Conservation (phyloP, 2,888 invertebrate species). For the Plutella xylostella region DNA sequence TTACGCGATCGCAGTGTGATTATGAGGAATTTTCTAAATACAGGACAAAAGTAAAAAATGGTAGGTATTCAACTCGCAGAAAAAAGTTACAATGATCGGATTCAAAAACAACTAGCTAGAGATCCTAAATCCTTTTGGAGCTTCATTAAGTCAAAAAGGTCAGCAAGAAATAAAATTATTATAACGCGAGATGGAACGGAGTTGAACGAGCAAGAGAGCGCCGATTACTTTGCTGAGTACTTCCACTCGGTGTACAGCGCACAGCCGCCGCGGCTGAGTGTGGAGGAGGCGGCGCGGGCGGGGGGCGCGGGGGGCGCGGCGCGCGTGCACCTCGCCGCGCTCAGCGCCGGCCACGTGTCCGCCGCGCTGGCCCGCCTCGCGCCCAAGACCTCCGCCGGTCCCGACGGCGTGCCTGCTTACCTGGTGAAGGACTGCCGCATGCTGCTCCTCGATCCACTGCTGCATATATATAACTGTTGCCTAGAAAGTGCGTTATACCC, state of each 20-base stretch:
- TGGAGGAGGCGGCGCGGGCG: background rate
- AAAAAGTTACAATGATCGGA: background rate
- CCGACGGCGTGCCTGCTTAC: conserved; percentile 11
- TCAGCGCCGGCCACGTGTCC: background rate
- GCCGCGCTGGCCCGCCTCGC: conserved; percentile 2
- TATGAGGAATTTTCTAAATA: conserved; percentile 8
- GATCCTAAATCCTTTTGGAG: conserved; percentile 12
- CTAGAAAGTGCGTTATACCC: background rate
- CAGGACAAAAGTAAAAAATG: conserved; percentile 1
- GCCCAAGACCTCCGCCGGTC: conserved; percentile 10
- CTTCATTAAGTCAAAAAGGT: conserved; percentile 5
- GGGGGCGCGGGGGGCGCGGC: background rate
- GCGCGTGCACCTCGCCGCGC: conserved; percentile 1
- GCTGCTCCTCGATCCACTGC: conserved; percentile 1
- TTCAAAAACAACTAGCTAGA: background rate
- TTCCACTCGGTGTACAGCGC: conserved; percentile 9
- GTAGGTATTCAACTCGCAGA: conserved; percentile 7
- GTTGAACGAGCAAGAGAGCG: conserved; percentile 4
- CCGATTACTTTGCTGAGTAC: conserved; percentile 7
- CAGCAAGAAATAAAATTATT: background rate
- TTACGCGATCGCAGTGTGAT: background rate
- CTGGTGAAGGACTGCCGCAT: conserved; percentile 8
- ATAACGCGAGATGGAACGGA: conserved; percentile 3
- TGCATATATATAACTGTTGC: conserved; percentile 1
- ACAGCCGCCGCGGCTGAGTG: background rate